Conservation (phyloP, 2,797 vertebrate genomes). For the Taenioides sp. region DNA sequence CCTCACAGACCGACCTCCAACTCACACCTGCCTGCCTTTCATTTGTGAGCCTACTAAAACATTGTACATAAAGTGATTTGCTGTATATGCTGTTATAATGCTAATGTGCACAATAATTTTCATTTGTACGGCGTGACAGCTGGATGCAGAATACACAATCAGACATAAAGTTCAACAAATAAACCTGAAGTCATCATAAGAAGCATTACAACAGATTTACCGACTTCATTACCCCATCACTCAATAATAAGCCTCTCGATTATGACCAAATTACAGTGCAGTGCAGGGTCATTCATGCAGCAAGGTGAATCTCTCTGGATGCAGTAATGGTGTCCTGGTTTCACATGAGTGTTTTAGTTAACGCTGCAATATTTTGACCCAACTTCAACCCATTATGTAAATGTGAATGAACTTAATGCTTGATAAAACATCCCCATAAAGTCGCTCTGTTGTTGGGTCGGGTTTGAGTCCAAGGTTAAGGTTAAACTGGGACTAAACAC, state of each 20-base stretch:
- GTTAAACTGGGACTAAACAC: too few species aligned
- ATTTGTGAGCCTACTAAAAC: neutral
- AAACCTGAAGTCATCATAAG: neutral
- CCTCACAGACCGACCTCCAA: too few species aligned
- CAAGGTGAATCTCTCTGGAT: neutral
- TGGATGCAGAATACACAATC: neutral
- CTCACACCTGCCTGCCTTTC: neutral
- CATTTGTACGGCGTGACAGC: neutral
- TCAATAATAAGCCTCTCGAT: neutral
- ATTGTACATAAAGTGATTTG: neutral
- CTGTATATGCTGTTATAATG: neutral
- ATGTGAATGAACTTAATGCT: neutral
- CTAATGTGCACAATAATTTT: too few species aligned
- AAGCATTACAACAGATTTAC: constrained; percentile 1
- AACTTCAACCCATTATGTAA: neutral
- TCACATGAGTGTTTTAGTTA: neutral
- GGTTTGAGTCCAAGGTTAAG: too few species aligned
- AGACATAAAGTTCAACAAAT: neutral
- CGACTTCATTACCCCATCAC: neutral
- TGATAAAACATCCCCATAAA: too few species aligned
- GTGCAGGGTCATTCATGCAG: neutral
- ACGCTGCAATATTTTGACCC: too few species aligned
- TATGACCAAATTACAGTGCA: neutral
- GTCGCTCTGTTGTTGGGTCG: too few species aligned
- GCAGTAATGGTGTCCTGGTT: neutral